Percentiles rank a stretch among this genome's conserved stretches.
Conservation (phyloP, 2,888 invertebrate genomes). For the Onchidella celtica region DNA sequence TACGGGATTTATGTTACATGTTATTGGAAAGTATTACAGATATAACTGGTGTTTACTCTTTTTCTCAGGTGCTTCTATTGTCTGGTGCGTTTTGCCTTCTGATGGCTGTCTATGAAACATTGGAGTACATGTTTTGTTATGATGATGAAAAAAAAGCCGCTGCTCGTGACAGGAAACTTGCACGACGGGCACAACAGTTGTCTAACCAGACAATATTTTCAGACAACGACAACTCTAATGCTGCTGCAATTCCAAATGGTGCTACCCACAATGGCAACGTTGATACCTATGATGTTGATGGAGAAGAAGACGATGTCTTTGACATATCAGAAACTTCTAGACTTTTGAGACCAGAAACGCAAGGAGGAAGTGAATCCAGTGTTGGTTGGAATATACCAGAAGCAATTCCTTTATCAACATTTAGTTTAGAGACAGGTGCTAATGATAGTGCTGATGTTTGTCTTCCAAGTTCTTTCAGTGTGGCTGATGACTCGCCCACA, state of each 20-base stretch:
- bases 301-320: slow-evolving; percentile 39
- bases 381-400: background rate
- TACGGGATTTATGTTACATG: background rate
- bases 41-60: too few relatives aligned
- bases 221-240: background rate
- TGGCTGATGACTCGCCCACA: too few relatives aligned
- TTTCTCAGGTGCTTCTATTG: slow-evolving; percentile 70
- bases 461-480: too few relatives aligned
- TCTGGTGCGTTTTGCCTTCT: slow-evolving; percentile 68
- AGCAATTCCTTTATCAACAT: slow-evolving; percentile 21
- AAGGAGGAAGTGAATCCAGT: background rate
- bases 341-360: background rate
- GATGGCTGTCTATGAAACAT: slow-evolving; percentile 74
- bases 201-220: background rate
- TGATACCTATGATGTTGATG: slow-evolving; percentile 10
- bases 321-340: slow-evolving; percentile 23
- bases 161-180: slow-evolving; percentile 50
- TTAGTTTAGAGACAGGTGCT: background rate
- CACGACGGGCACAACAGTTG: slow-evolving; percentile 54
- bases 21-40: too few relatives aligned
- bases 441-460: background rate
- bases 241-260: slow-evolving; percentile 1
- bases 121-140: slow-evolving; percentile 77
- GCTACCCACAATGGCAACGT: background rate
- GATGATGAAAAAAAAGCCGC: slow-evolving; percentile 75